Evolutionary conservation across 2,888 invertebrate species (phyloP).

Genomic region (Acronicta leporina): DNA sequence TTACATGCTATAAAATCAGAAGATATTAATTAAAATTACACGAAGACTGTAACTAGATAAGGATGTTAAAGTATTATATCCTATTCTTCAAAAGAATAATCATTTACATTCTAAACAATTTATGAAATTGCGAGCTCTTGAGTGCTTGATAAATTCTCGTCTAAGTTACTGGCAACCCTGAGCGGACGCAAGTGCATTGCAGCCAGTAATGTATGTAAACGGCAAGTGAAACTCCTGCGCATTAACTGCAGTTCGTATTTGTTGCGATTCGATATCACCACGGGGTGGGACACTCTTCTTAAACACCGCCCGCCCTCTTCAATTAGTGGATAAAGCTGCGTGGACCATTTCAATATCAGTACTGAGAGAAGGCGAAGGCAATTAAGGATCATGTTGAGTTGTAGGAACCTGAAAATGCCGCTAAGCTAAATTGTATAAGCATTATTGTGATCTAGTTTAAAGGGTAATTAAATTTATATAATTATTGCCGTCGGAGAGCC

Average conservation of each 20-base stretch:
- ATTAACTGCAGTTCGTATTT: slow-evolving; percentile 19
- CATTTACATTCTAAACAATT: no score
- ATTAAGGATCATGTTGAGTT: neutral
- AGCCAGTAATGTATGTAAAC: slow-evolving; percentile 46
- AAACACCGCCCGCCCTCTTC: slow-evolving; percentile 23
- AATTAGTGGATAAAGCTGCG: slow-evolving; percentile 8
- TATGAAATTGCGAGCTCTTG: no score
- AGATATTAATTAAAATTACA: no score
- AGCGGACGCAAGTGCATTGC: slow-evolving; percentile 15
- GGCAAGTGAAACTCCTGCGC: slow-evolving; percentile 43
- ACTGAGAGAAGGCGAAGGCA: neutral
- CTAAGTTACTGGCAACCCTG: slow-evolving; percentile 24
- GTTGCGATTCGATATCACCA: slow-evolving; percentile 25
- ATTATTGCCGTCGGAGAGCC: no score
- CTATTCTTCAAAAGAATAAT: no score
- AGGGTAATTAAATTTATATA: no score
- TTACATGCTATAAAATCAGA: no score
- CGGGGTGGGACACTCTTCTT: slow-evolving; percentile 5
- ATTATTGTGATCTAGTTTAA: no score
- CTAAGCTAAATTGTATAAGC: no score
- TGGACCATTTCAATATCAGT: slow-evolving; percentile 36
- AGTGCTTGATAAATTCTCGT: neutral
- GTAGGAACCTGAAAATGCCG: neutral
- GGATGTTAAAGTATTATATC: no score
- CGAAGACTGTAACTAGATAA: no score